phyloP scores from a whole-genome alignment of 2,113 vertebrate genomes.

The Natator depressus region DNA sequence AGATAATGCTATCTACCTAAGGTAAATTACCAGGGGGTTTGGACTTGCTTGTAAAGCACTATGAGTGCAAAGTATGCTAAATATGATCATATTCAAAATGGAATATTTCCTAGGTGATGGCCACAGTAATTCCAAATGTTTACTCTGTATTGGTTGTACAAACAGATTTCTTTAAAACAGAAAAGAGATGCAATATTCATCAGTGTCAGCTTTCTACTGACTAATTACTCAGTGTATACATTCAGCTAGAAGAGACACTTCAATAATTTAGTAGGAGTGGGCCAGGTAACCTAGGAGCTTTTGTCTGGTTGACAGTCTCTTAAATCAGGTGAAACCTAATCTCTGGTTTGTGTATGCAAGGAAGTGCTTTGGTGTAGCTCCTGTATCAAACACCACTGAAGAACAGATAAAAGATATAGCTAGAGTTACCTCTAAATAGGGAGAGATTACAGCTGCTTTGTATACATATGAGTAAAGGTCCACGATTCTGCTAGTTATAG shows the following conservation, averaged over 20 bases:
- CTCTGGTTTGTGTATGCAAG: not conserved
- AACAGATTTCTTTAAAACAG: not conserved
- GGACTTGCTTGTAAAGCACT: not conserved
- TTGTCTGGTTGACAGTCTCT: not conserved
- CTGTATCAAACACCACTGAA: not conserved
- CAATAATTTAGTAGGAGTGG: not conserved
- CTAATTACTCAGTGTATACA: conserved; percentile 1
- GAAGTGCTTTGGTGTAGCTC: not conserved
- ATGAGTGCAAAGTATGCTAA: not conserved
- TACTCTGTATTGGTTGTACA: not conserved
- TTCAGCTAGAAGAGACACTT: conserved; percentile 4
- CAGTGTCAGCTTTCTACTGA: not conserved
- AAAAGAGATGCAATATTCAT: not conserved
- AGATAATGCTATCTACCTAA: not conserved
- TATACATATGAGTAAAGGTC: not conserved
- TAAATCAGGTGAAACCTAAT: not conserved
- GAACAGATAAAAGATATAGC: not conserved
- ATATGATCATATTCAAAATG: not conserved
- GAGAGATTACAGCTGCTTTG: not conserved
- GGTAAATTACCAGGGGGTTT: not conserved
- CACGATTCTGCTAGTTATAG: not conserved
- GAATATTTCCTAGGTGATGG: not conserved
- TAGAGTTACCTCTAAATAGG: not conserved
- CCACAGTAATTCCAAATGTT: not conserved
- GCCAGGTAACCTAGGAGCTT: not conserved